Percentiles rank a stretch among this genome's conserved stretches.
These are phyloP conservation scores for Turritopsis rubra DNA, from an alignment of 30 jellyfish, hydroid and myxozoan species.

Conservation along the genomic window DNA sequence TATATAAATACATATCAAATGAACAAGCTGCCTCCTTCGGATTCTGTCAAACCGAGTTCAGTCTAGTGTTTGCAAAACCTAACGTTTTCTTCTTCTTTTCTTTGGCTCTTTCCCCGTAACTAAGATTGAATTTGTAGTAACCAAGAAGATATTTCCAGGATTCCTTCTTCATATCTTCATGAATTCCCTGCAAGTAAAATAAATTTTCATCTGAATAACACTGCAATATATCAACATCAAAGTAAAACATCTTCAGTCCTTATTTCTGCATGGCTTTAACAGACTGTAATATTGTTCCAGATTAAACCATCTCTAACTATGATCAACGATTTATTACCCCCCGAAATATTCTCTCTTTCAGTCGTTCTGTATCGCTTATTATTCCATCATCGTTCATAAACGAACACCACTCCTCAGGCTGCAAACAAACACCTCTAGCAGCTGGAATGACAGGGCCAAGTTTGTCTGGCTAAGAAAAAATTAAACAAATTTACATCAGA, in stretches of 20 bases:
- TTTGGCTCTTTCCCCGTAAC: constrained; percentile 61
- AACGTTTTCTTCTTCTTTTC: constrained; percentile 24
- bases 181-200: constrained; percentile 58
- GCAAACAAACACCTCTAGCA: constrained; percentile 52
- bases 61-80: not conserved
- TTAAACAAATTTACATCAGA: too few relatives aligned
- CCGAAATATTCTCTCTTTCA: constrained; percentile 62
- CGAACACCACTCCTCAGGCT: constrained; percentile 94
- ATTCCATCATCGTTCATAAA: constrained; percentile 74
- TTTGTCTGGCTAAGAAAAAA: constrained; percentile 44
- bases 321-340: too few relatives aligned
- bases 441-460: constrained; percentile 54
- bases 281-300: too few relatives aligned
- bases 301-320: too few relatives aligned
- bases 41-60: not conserved
- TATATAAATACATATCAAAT: not conserved
- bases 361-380: constrained; percentile 30
- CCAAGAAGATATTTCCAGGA: constrained; percentile 91
- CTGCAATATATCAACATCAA: too few relatives aligned
- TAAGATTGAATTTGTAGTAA: constrained; percentile 55
- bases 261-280: too few relatives aligned
- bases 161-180: constrained; percentile 65
- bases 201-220: too few relatives aligned
- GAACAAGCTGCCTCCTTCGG: not conserved
- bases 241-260: too few relatives aligned